phyloP scores from a whole-genome alignment of 2,888 invertebrate genomes.

The Cryptus viduatorius region DNA sequence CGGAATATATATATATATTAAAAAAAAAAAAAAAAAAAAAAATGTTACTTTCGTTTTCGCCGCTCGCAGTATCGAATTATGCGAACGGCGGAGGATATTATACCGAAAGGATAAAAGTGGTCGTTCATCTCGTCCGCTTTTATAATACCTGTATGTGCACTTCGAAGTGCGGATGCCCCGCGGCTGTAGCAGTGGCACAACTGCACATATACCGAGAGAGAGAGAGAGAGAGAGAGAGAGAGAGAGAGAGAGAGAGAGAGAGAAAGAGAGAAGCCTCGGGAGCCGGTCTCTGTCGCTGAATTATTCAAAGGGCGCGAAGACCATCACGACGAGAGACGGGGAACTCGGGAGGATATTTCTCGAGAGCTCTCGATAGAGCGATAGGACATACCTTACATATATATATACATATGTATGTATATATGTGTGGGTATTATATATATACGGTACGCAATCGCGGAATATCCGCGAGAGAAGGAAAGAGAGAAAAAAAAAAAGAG shows the following conservation, averaged over 20 bases:
- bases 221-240: conserved; percentile 2
- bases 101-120: conserved; percentile 30
- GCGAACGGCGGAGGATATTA: conserved; percentile 3
- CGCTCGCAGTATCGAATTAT: background rate
- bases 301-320: conserved; percentile 58
- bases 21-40: background rate
- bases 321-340: conserved; percentile 32
- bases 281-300: conserved; percentile 49
- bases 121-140: conserved; percentile 24
- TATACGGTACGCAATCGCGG: conserved; percentile 1
- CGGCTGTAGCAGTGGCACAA: background rate
- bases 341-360: conserved; percentile 26
- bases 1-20: background rate
- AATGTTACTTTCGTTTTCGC: background rate
- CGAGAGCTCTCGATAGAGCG: conserved; percentile 34
- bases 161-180: conserved; percentile 6
- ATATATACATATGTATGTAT: background rate
- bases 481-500: conserved; percentile 12
- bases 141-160: background rate
- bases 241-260: background rate
- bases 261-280: conserved; percentile 3
- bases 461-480: conserved; percentile 7
- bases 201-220: background rate
- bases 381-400: background rate
- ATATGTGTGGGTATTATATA: too few species aligned